Base-by-base conservation (phyloP, 92 coral and sea anemone species). In the Phenganax subtilis region DNA sequence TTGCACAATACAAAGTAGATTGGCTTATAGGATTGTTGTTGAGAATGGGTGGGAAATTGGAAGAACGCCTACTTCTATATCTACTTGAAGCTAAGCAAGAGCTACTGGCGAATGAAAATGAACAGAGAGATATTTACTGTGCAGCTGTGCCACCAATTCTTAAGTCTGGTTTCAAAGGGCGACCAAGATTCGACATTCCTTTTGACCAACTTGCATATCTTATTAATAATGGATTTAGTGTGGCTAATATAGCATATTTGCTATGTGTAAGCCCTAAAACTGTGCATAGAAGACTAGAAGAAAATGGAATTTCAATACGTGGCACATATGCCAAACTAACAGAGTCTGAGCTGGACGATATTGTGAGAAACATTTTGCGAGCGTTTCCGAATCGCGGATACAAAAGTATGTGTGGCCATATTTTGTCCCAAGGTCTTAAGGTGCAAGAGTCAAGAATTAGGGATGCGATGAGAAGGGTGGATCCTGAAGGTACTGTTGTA, bases 361-460 rank as follows among this genome's bases (percentile, higher is more conserved):
- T 87, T 55, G 80, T 87, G 20, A 82, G 75, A 61, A 75, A 75
- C 31, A 66, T 90, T 27, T 82, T 83, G 75, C 69, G 71, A 61
- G 84, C 88, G 37, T 90, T 88, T 60, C 93, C 91, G 10, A 90
- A 85, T 75, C 83, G 86, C 78, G 89, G 93, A 12, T 90, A 90
- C 78, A 80, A 88, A 61, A 68, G 81, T 80, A 86, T 88, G 90
- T 83, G 85, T 51, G 89, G 90, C 53, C 87, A 87, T 70, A 89
- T 90, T 4, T 82, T 86, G 58, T 85, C 90, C 25, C 57, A 84
- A 20, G 87, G 90, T 29, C 53, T 81, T 10, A 88, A 88, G 76
- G 84, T 90, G 54, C 90, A 87, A 71, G 86, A 87, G 72, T 51
- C 79, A 25, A 71, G 89, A 17, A 81, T 87, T n/a, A 88, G 89